Evolutionary conservation across 35 echinoderm and acorn worm species (phyloP).

Genomic region (Ophiothrix spiculata): DNA sequence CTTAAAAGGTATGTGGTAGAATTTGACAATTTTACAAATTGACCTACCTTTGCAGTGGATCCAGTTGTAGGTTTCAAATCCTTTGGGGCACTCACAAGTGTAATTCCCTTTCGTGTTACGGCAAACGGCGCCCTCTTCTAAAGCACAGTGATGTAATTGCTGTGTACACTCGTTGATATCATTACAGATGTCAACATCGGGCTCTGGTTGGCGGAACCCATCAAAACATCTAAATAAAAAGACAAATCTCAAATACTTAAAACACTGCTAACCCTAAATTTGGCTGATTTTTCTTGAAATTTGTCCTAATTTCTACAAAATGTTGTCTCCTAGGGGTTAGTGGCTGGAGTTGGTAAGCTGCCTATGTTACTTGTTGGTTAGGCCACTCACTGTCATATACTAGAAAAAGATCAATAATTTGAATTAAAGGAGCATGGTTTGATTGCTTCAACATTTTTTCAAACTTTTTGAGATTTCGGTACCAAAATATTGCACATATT

Average conservation of each 20-base stretch:
- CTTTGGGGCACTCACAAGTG: constrained; percentile 81
- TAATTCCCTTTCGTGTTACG: constrained; percentile 79
- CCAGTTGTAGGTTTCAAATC: constrained; percentile 70
- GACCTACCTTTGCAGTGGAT: constrained; percentile 80
- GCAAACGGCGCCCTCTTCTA: constrained; percentile 73
- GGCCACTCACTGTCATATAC: too few species aligned
- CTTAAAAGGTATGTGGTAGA: too few species aligned
- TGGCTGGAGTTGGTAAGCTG: too few species aligned
- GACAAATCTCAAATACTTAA: neutral
- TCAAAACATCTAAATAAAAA: constrained; percentile 66
- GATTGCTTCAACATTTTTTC: too few species aligned
- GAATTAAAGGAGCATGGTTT: too few species aligned
- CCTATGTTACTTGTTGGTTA: too few species aligned
- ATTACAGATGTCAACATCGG: constrained; percentile 38
- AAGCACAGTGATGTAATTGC: constrained; percentile 45
- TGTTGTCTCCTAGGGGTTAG: too few species aligned
- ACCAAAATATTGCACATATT: too few species aligned
- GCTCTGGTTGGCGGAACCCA: constrained; percentile 53
- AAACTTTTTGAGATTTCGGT: too few species aligned
- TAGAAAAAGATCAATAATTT: too few species aligned
- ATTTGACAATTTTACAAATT: too few species aligned
- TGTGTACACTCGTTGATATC: constrained; percentile 75
- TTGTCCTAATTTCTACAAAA: neutral
- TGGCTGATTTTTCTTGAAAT: constrained; percentile 1
- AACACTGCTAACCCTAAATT: neutral